These are phyloP conservation scores for Holothuria leucospilota DNA, from an alignment of 53 echinoderm and acorn worm genomes.

Conservation along the genomic window DNA sequence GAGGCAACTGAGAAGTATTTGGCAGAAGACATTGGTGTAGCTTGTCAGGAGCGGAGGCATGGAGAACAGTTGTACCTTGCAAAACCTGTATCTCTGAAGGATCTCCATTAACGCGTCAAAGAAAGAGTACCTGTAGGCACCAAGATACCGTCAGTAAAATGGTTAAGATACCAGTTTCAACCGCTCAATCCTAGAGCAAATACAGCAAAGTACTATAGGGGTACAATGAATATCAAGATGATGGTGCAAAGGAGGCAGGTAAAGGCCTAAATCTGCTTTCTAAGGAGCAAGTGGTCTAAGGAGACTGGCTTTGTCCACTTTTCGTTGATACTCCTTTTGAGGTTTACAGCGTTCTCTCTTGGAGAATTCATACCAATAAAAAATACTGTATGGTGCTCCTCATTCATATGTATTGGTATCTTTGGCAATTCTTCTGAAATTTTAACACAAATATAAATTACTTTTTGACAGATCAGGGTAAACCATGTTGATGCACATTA, in stretches of 20 bases:
- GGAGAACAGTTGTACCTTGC: conserved; percentile 56
- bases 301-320: no score
- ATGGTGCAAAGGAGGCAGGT: conserved; percentile 61
- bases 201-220: conserved; percentile 48
- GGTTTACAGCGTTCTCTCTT: neutral
- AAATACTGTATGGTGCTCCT: no score
- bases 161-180: conserved; percentile 54
- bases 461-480: conserved; percentile 33
- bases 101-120: conserved; percentile 21
- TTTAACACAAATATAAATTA: conserved; percentile 50
- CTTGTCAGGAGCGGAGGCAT: conserved; percentile 46
- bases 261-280: neutral
- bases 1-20: conserved; percentile 52
- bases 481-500: conserved; percentile 53
- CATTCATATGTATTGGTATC: no score
- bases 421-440: conserved; percentile 11
- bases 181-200: conserved; percentile 43
- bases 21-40: conserved; percentile 52
- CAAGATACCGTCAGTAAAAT: conserved; percentile 48
- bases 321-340: neutral
- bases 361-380: no score
- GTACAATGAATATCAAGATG: conserved; percentile 46
- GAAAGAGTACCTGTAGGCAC: conserved; percentile 15
- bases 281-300: no score
- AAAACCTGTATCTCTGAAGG: conserved; percentile 50